Conservation (phyloP, 2,113 vertebrate genomes). For the Columba livia region DNA sequence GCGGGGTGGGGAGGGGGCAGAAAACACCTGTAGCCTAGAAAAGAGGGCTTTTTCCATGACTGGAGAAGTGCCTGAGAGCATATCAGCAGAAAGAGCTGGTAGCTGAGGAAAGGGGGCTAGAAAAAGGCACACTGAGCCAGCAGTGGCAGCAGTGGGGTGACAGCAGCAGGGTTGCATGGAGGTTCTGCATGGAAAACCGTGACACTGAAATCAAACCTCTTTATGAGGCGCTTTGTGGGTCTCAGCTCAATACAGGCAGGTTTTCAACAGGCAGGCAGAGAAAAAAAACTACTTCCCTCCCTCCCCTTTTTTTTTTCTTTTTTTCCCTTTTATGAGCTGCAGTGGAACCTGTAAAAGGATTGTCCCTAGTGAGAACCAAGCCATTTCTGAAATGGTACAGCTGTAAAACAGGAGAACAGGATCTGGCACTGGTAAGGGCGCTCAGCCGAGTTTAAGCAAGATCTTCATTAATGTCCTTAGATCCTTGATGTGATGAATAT, state of each 20-base stretch:
- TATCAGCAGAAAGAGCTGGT: background rate
- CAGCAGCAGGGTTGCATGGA: background rate
- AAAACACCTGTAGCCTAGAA: background rate
- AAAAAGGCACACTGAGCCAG: background rate
- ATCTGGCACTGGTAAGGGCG: conserved; percentile 38
- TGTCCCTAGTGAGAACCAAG: conserved; percentile 23
- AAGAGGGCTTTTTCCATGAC: background rate
- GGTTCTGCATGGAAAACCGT: background rate
- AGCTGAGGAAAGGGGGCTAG: background rate
- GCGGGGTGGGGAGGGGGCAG: too few species aligned
- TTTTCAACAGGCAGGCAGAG: background rate
- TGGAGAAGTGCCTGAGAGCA: background rate
- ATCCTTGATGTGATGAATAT: background rate
- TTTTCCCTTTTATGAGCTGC: background rate
- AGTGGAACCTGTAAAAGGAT: conserved; percentile 41
- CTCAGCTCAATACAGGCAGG: background rate
- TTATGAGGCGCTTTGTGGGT: background rate
- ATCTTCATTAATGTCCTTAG: conserved; percentile 38
- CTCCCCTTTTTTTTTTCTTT: too few species aligned
- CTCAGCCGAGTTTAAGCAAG: conserved; percentile 31
- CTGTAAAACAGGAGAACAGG: conserved; percentile 53
- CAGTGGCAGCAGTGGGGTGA: background rate
- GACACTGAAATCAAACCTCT: background rate
- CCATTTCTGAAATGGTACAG: conserved; percentile 20
- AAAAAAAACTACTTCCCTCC: background rate